Percentiles rank a stretch among this genome's conserved stretches.
Conservation (phyloP, 2,113 vertebrate species). For the Poicephalus gulielmi region DNA sequence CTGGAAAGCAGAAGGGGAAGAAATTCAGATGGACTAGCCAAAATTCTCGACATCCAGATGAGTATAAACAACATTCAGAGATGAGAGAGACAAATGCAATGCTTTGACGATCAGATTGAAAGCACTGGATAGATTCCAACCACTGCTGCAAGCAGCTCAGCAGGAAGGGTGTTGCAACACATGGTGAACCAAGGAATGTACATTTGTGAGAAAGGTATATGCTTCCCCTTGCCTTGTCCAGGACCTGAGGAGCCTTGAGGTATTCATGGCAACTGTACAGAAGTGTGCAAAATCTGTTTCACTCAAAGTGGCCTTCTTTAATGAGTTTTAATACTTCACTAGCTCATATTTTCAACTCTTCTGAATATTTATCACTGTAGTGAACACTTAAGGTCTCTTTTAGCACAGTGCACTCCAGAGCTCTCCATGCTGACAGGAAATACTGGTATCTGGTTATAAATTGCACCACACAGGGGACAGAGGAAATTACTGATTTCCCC, state of each 20-base stretch:
- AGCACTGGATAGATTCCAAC: not conserved
- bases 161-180: not conserved
- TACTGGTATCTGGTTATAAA: not conserved
- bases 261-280: not conserved
- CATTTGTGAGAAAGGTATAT: not conserved
- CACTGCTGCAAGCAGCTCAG: not conserved
- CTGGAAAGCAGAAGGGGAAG: not conserved
- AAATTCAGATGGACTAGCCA: not conserved
- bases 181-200: not conserved
- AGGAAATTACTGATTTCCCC: not conserved
- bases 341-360: not conserved
- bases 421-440: not conserved
- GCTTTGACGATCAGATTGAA: not conserved
- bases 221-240: not conserved
- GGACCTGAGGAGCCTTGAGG: not conserved
- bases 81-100: not conserved
- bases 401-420: not conserved
- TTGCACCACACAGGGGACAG: not conserved
- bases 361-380: not conserved
- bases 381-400: not conserved
- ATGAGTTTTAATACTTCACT: not conserved
- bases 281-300: not conserved
- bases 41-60: not conserved
- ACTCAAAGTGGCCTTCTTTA: not conserved
- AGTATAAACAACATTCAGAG: constrained; percentile 26